Evolutionary conservation across 2,113 vertebrate species (phyloP).

Genomic region (Aegypius monachus): DNA sequence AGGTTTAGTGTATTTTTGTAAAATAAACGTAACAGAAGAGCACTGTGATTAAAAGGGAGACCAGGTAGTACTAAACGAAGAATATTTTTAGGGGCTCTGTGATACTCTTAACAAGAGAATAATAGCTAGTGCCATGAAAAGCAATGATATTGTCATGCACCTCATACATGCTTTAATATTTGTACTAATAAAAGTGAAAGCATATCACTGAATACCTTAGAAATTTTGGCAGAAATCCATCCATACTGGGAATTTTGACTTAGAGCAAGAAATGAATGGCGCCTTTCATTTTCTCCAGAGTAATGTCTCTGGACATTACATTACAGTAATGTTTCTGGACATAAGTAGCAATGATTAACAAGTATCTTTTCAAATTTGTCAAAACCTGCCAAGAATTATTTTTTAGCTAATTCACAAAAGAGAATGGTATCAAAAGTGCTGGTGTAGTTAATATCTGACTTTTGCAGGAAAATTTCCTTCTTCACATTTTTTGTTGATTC

Average conservation of each 20-base stretch:
- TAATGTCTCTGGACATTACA: background rate
- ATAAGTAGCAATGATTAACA: background rate
- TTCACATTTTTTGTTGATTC: background rate
- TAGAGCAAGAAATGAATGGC: background rate
- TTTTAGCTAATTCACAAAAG: background rate
- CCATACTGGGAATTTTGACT: background rate
- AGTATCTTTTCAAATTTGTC: background rate
- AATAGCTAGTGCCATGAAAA: background rate
- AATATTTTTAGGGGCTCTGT: background rate
- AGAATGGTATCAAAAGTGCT: background rate
- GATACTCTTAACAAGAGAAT: background rate
- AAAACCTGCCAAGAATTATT: background rate
- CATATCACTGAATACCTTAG: background rate
- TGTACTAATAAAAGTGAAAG: background rate
- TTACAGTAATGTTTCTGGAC: background rate
- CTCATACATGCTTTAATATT: background rate
- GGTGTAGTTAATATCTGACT: background rate
- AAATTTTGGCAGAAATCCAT: background rate
- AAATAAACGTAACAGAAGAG: background rate
- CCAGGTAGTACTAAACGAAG: background rate
- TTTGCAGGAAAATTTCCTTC: background rate
- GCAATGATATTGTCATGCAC: background rate
- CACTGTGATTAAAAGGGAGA: background rate
- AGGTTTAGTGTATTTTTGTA: background rate
- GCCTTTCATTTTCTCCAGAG: background rate